Percentiles rank a stretch among this genome's conserved stretches.
phyloP scores from a whole-genome alignment of 1,140 invertebrate genomes.

The Sarcophaga bullata region DNA sequence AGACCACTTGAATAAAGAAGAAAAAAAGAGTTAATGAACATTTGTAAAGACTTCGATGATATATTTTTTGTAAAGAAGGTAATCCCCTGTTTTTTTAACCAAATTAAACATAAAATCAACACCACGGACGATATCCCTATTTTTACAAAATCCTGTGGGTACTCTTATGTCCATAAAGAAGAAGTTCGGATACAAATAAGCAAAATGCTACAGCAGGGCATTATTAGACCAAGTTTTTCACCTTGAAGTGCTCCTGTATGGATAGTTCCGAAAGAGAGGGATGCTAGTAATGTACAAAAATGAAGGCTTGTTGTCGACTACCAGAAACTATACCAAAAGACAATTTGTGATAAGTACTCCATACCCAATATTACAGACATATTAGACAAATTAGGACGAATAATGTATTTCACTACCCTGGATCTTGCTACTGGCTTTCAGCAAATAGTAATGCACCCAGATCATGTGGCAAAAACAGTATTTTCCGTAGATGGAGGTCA shows the following conservation, averaged over 20 bases:
- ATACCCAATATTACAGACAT: slow-evolving; percentile 39
- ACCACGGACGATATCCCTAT: slow-evolving; percentile 39
- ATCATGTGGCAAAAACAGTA: slow-evolving; percentile 64
- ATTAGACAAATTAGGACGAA: slow-evolving; percentile 32
- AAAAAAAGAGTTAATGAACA: slow-evolving; percentile 16
- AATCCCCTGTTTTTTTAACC: slow-evolving; percentile 34
- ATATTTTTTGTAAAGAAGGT: slow-evolving; percentile 41
- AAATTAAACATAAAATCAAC: slow-evolving; percentile 41
- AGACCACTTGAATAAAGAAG: not conserved
- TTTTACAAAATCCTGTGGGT: slow-evolving; percentile 40
- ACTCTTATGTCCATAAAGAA: slow-evolving; percentile 28
- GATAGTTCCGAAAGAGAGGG: not conserved
- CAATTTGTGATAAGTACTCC: slow-evolving; percentile 36
- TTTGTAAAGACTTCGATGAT: slow-evolving; percentile 32
- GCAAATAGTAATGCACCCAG: slow-evolving; percentile 24
- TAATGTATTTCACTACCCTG: slow-evolving; percentile 38
- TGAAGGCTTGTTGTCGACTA: slow-evolving; percentile 29
- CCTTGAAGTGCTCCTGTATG: slow-evolving; percentile 31
- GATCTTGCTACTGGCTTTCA: slow-evolving; percentile 38
- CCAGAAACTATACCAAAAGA: slow-evolving; percentile 30
- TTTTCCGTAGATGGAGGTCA: slow-evolving; percentile 62
- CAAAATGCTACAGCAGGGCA: slow-evolving; percentile 36
- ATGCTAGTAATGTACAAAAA: not conserved
- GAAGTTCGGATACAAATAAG: slow-evolving; percentile 32
- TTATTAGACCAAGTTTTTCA: slow-evolving; percentile 23